Conservation (phyloP, 2,797 vertebrate genomes). For the Tadarida brasiliensis region DNA sequence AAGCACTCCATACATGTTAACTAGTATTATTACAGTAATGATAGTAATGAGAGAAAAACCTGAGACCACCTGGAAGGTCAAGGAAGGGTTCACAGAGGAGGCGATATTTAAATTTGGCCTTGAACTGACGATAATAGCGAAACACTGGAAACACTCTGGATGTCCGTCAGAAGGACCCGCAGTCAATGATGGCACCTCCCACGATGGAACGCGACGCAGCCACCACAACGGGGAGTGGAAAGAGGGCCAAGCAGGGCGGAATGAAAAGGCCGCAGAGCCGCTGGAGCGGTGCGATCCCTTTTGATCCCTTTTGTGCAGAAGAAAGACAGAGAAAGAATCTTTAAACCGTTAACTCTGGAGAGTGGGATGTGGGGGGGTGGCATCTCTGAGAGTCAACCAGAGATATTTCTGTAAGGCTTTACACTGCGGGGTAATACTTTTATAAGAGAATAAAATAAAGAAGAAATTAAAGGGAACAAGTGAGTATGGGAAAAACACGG, state of each 20-base stretch:
- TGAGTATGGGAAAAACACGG: neutral
- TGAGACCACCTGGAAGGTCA: neutral
- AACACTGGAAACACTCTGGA: neutral
- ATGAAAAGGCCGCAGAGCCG: neutral
- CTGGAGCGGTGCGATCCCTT: neutral
- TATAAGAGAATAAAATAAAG: neutral
- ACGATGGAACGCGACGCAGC: fast-evolving
- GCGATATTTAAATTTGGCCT: neutral
- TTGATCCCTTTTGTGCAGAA: neutral
- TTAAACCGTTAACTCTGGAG: neutral
- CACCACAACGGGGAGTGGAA: no score
- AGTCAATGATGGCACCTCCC: neutral
- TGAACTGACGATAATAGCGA: neutral
- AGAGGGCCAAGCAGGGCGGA: neutral
- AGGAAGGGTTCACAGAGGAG: neutral
- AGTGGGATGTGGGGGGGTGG: no score
- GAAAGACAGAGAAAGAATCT: neutral
- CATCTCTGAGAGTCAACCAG: neutral
- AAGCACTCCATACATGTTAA: neutral
- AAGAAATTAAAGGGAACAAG: neutral
- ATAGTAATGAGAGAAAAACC: neutral
- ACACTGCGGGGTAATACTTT: neutral
- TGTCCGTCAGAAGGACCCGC: neutral
- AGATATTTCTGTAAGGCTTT: neutral
- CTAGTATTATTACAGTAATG: neutral